These are phyloP conservation scores for Saccopteryx leptura DNA, from an alignment of 2,113 vertebrate genomes.

Conservation along the genomic window DNA sequence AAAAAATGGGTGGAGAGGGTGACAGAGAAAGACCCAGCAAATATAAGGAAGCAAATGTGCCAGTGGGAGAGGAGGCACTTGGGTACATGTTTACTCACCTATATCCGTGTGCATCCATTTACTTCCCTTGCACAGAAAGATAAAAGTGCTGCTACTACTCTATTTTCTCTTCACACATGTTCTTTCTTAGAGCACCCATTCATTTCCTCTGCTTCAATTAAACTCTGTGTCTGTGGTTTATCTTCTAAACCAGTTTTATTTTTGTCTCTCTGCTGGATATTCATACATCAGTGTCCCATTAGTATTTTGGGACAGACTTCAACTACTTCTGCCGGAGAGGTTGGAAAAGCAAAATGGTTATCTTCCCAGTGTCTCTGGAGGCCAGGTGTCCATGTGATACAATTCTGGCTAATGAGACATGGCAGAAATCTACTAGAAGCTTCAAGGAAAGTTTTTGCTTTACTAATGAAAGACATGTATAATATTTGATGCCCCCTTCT, in stretches of 20 bases:
- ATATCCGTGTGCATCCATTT: background rate
- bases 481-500: background rate
- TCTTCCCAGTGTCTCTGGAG: background rate
- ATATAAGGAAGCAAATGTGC: background rate
- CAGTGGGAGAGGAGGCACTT: background rate
- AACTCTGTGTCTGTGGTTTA: background rate
- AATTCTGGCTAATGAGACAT: background rate
- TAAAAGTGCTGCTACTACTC: background rate
- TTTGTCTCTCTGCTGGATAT: background rate
- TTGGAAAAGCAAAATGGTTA: background rate
- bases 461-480: background rate
- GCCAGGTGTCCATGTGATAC: background rate
- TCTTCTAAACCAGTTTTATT: background rate
- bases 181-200: background rate
- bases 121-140: background rate
- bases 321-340: background rate
- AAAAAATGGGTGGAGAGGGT: background rate
- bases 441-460: slow-evolving; percentile 1
- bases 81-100: slow-evolving; percentile 47
- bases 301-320: background rate
- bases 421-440: background rate
- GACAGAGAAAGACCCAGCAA: background rate
- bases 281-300: background rate
- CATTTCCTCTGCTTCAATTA: background rate
- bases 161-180: background rate